A percentile compares a stretch with the other conserved stretches of the same genome.
Evolutionary conservation across 2,113 vertebrate species (phyloP).

Genomic region (Plecotus auritus): DNA sequence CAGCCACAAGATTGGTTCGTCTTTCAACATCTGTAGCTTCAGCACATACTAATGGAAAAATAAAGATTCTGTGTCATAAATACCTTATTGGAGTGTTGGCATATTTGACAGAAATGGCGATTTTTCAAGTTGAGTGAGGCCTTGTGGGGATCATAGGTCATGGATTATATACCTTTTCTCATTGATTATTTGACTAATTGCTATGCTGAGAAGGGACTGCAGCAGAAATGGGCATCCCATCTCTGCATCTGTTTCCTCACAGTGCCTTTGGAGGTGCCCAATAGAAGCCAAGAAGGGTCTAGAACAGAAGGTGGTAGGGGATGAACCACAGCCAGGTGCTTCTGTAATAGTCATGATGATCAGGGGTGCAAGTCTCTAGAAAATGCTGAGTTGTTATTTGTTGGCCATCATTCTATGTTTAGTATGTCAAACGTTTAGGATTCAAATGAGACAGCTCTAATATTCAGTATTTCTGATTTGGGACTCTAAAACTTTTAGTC

Average conservation of each 20-base stretch:
- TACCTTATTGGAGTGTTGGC: constrained; percentile 86
- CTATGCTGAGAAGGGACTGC: not conserved
- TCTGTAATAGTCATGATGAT: not conserved
- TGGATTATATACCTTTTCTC: not conserved
- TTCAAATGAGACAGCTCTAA: constrained; percentile 26
- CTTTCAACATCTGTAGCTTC: constrained; percentile 90
- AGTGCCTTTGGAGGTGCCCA: not conserved
- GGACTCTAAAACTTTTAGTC: not conserved
- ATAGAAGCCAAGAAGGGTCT: not conserved
- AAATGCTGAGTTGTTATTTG: not conserved
- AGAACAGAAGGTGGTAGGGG: not conserved
- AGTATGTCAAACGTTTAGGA: not conserved
- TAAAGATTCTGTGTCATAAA: constrained; percentile 90
- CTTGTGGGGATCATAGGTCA: not conserved
- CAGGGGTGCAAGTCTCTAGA: not conserved
- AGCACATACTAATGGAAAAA: constrained; percentile 85
- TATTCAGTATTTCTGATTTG: not conserved
- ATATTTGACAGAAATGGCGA: constrained; percentile 90
- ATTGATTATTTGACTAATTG: not conserved
- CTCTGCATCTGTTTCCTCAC: not conserved
- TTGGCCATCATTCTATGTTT: constrained; percentile 13
- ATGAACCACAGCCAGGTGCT: not conserved
- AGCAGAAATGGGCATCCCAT: not conserved
- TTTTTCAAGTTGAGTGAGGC: constrained; percentile 80
- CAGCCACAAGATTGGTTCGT: constrained; percentile 85